Evolutionary conservation across 2,888 invertebrate genomes (phyloP), one percentile per base, ranked within the genome.

Genomic region (Strigamia crassipes): DNA sequence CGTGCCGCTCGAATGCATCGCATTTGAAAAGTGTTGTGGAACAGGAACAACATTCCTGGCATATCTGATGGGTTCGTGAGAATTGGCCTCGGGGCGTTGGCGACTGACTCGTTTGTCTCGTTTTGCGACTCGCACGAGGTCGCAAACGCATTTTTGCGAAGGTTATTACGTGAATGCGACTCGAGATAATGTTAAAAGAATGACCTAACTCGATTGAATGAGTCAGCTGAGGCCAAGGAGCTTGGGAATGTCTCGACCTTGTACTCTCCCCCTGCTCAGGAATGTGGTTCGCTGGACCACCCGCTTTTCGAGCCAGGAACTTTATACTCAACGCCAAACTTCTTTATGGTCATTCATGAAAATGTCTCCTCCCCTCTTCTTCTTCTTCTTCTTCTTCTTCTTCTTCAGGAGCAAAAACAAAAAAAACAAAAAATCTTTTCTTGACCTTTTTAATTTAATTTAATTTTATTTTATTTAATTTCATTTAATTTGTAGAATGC

Each of bases 151-250:
- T 51, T 51, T 51, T 51, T 13, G 51, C 6, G 27, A 27, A 27
- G 18, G 8, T 51, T 51, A 6, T 51, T 2, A 38, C 38, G 38
- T 38, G 10, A 38, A 38, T 51, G 51, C 6, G 18, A 13, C 15
- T 51, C 6, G 0, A 13, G 61, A 23, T 61, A 8, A 61, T 61
- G 61, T 5, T 9, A 61, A 61, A 61, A 61, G 61, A 23, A 23
- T 61, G 61, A 61, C 61, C 61, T 61, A 61, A 61, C 61, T 21
- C 5, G 61, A 61, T 61, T 61, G 61, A 61, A 61, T 61, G 61
- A 61, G 61, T 61, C 61, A 61, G 61, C 61, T 61, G 61, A 61
- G 61, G 61, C 61, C 61, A 61, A 61, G 61, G 61, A 61, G 61
- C 61, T 61, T 61, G 61, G 61, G 61, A 61, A 61, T 61, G 61